Evolutionary conservation across 2,113 vertebrate genomes (phyloP).

Genomic region (Chaenocephalus aceratus): DNA sequence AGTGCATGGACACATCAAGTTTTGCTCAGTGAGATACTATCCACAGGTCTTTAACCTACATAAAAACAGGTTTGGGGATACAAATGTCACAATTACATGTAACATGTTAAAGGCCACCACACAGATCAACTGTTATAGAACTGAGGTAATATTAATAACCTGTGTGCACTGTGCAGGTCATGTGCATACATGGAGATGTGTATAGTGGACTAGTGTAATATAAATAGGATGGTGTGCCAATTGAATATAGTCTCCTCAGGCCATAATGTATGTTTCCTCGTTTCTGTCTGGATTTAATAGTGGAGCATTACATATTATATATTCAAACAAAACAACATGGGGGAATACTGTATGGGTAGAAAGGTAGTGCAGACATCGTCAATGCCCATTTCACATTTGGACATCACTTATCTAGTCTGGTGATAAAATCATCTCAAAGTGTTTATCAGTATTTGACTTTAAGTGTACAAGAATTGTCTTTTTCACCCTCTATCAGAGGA

Average conservation of each 20-base stretch:
- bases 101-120: background rate
- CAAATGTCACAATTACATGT: background rate
- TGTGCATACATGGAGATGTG: background rate
- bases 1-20: conserved; percentile 6
- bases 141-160: background rate
- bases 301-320: background rate
- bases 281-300: background rate
- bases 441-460: background rate
- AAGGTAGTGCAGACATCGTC: background rate
- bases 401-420: too few relatives aligned
- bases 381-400: background rate
- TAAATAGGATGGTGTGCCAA: conserved; percentile 35
- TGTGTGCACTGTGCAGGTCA: background rate
- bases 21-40: background rate
- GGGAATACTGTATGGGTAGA: too few relatives aligned
- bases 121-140: too few relatives aligned
- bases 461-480: background rate
- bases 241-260: conserved; percentile 21
- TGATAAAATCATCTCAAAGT: background rate
- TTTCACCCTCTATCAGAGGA: background rate
- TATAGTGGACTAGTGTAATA: background rate
- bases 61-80: background rate
- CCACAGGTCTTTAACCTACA: background rate
- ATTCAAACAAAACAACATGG: too few relatives aligned
- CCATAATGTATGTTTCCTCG: background rate